Evolutionary conservation across 2,888 invertebrate genomes (phyloP).

Genomic region (Stenodema calcarata): DNA sequence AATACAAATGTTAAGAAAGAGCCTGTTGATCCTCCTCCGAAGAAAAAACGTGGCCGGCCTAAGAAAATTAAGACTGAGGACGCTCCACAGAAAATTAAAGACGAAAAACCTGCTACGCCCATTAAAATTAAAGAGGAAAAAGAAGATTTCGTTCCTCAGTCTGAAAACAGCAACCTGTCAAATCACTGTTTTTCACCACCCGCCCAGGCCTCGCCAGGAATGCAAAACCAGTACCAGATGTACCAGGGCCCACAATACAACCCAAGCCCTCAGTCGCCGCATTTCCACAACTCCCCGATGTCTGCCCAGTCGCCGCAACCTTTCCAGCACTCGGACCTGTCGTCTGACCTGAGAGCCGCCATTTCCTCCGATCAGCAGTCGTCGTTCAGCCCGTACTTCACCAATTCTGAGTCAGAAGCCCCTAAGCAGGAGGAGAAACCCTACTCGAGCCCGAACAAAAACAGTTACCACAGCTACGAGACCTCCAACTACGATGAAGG

Average conservation of each 20-base stretch:
- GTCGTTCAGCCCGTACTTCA: constrained; percentile 43
- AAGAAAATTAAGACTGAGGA: constrained; percentile 42
- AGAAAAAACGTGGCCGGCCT: constrained; percentile 46
- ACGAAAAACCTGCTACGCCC: constrained; percentile 41
- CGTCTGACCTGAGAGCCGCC: constrained; percentile 40
- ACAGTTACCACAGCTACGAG: constrained; percentile 46
- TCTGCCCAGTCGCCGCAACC: constrained; percentile 40
- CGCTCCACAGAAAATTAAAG: constrained; percentile 23
- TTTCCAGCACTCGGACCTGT: constrained; percentile 40
- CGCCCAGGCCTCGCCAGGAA: constrained; percentile 36
- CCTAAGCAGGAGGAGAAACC: constrained; percentile 34
- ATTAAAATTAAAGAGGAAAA: constrained; percentile 39
- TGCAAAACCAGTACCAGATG: constrained; percentile 35
- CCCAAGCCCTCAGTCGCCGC: constrained; percentile 36
- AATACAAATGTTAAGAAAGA: constrained; percentile 31
- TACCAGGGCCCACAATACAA: constrained; percentile 38
- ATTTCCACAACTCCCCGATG: constrained; percentile 42
- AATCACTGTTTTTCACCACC: constrained; percentile 43
- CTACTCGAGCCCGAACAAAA: constrained; percentile 38
- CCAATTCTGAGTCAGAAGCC: not conserved
- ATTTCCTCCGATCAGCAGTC: constrained; percentile 39
- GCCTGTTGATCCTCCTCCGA: constrained; percentile 18
- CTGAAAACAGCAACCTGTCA: constrained; percentile 43
- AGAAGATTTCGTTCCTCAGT: constrained; percentile 36
- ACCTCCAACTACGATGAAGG: constrained; percentile 45